These are phyloP conservation scores for Plecturocebus donacophilus DNA, from an alignment of 2,113 vertebrate genomes.

Conservation along the genomic window DNA sequence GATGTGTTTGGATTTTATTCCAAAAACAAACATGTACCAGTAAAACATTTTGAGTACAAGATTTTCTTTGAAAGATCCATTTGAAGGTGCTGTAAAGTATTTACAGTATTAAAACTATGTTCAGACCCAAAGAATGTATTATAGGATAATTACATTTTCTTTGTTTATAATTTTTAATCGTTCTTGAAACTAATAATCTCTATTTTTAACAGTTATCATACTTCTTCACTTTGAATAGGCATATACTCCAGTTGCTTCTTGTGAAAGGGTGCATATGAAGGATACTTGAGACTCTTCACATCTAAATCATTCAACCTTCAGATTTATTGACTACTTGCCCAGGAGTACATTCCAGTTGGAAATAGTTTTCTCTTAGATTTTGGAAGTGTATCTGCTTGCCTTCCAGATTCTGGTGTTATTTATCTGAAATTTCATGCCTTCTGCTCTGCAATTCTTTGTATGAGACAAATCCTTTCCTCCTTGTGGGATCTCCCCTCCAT, in stretches of 20 bases:
- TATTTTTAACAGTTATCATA: not conserved
- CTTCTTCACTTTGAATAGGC: not conserved
- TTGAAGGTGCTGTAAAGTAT: not conserved
- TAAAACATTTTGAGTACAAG: not conserved
- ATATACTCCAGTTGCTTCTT: not conserved
- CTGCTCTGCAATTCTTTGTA: not conserved
- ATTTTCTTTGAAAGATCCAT: not conserved
- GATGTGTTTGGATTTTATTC: not conserved
- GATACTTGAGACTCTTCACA: not conserved
- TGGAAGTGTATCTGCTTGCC: not conserved
- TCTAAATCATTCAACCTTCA: not conserved
- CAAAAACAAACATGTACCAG: not conserved
- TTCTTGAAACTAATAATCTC: not conserved
- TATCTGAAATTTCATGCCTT: not conserved
- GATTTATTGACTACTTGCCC: not conserved
- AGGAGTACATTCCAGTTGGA: not conserved
- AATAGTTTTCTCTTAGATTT: not conserved
- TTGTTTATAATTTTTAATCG: not conserved
- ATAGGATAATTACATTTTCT: not conserved
- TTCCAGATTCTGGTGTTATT: not conserved
- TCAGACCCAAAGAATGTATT: not conserved
- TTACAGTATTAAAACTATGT: not conserved
- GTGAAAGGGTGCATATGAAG: not conserved
- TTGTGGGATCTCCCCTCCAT: not conserved
- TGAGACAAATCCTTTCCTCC: not conserved